Base-by-base conservation (phyloP, 2,888 invertebrate genomes). In the Nesidiocoris tenuis region DNA sequence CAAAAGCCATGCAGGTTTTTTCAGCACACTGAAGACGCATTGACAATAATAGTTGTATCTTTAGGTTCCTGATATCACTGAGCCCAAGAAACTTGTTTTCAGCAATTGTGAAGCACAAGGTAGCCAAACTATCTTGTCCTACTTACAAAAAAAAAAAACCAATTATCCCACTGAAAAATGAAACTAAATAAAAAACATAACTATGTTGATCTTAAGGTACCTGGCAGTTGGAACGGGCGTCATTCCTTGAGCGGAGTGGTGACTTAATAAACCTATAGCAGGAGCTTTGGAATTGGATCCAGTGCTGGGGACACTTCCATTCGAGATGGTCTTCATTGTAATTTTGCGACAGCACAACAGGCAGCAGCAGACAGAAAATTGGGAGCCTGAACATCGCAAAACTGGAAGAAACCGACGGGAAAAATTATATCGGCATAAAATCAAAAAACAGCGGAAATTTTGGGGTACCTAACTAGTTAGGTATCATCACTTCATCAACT, bases 181-280 rank as follows among this genome's bases (percentile, higher is more conserved):
- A 54, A 5, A 18, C 39, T 22, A 77, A 65, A 17, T 3, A 5
- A 59, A 7, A 59, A 7, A 39, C 39, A 39, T 39, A 7, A 39
- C 39, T 7, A 39, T 39, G 39, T 39, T 39, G 12, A 39, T 17
- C 17, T 79, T 72, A n/a, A n/a, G n/a, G n/a, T 80, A 84, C 84
- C 83, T 87, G 90, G 82, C 96, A 96, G 80, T 93, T 91, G 81
- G 89, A 89, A 80, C 91, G 88, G 0, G 96, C 95, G 81, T 95
- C 95, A 80, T 89, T 90, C 82, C 91, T 89, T 59, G 89, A 89
- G 75, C 90, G 91, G 80, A 90, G 87, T 0, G 96, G 96, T 2
- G 94, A 95, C 81, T 93, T 92, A 1, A 94, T 92, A 82, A 96
- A 97, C 68, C 93, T 89, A 83, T 95, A 96, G 83, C 97, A 98